These are phyloP conservation scores for Ciconia stormi DNA, from an alignment of 2,113 vertebrate genomes.

Conservation along the genomic window DNA sequence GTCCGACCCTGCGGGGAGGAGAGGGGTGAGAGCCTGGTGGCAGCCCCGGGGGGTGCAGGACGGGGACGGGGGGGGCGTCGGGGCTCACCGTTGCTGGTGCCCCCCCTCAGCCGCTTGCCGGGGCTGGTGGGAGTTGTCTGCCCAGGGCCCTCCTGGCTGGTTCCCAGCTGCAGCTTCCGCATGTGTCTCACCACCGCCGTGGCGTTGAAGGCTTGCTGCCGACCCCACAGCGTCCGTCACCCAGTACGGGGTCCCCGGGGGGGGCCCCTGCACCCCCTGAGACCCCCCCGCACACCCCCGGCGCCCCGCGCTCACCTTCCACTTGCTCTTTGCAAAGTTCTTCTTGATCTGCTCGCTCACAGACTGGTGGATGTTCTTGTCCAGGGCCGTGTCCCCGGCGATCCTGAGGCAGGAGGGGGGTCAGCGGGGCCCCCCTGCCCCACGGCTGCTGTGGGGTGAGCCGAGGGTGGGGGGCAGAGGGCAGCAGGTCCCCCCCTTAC, in stretches of 20 bases:
- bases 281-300: neutral
- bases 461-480: neutral
- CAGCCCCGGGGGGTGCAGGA: rapidly evolving
- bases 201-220: slow-evolving; percentile 97
- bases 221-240: neutral
- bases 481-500: slow-evolving; percentile 65
- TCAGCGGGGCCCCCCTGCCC: slow-evolving; percentile 45
- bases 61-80: rapidly evolving
- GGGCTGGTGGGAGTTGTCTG: slow-evolving; percentile 77
- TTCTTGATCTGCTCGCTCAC: slow-evolving; percentile 98
- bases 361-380: slow-evolving; percentile 98
- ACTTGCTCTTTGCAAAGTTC: slow-evolving; percentile 98
- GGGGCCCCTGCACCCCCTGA: no score
- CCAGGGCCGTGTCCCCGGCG: slow-evolving; percentile 92
- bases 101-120: slow-evolving; percentile 67
- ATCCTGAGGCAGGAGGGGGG: slow-evolving; percentile 78
- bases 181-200: slow-evolving; percentile 96
- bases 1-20: neutral
- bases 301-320: slow-evolving; percentile 84
- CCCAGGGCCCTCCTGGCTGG: slow-evolving; percentile 84
- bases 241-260: neutral
- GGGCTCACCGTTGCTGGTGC: slow-evolving; percentile 75
- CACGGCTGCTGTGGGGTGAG: slow-evolving; percentile 38
- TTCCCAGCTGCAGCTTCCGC: slow-evolving; percentile 92
- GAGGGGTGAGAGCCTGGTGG: neutral